These are phyloP conservation scores for Phyllotreta cruciferae DNA, from an alignment of 2,888 invertebrate species.

Conservation along the genomic window DNA sequence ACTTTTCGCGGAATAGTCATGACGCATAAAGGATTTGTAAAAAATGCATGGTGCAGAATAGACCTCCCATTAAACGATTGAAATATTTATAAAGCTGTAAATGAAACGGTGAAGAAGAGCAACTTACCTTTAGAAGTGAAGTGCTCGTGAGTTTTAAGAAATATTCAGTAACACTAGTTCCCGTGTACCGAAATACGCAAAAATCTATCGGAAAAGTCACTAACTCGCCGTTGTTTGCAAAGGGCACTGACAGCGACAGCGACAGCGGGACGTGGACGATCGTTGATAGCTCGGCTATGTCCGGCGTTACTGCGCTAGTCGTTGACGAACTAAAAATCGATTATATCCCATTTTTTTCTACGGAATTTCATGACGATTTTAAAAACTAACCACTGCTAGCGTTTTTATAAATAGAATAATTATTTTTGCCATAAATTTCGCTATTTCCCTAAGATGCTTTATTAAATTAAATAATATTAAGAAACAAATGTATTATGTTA, in stretches of 20 bases:
- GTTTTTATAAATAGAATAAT: neutral
- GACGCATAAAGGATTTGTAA: conserved; percentile 38
- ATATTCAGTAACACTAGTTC: conserved; percentile 26
- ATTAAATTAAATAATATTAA: too few relatives aligned
- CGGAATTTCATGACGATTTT: neutral
- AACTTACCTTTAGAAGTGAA: conserved; percentile 27
- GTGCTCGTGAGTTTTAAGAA: conserved; percentile 19
- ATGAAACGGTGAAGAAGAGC: conserved; percentile 6
- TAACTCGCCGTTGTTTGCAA: conserved; percentile 64
- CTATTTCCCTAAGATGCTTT: too few relatives aligned
- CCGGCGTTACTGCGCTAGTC: conserved; percentile 16
- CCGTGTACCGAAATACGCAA: conserved; percentile 31
- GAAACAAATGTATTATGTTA: neutral
- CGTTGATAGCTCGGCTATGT: conserved; percentile 21
- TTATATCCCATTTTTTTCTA: conserved; percentile 5
- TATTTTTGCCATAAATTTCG: neutral
- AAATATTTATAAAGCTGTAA: conserved; percentile 15
- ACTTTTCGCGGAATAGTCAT: conserved; percentile 33
- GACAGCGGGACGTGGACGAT: conserved; percentile 28
- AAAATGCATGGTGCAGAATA: conserved; percentile 26
- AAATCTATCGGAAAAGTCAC: conserved; percentile 56
- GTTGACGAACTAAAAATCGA: conserved; percentile 21
- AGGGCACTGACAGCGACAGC: conserved; percentile 48
- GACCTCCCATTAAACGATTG: conserved; percentile 3
- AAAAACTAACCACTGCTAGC: neutral